A percentile compares a stretch with the other conserved stretches of the same genome.
Conservation (phyloP, 2,888 invertebrate species). For the Rutpela maculata region DNA sequence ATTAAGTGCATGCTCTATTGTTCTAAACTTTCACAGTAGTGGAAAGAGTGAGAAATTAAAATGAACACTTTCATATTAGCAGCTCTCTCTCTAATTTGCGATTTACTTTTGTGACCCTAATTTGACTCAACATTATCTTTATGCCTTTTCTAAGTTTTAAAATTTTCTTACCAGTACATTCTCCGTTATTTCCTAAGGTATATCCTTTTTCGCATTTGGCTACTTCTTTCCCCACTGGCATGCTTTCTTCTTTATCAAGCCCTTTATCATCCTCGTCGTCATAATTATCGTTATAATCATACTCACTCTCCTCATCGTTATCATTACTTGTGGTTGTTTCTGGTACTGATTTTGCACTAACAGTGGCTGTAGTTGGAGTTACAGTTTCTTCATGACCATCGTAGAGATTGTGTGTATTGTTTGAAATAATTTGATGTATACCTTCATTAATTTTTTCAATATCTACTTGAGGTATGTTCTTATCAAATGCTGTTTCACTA, state of each 20-base stretch:
- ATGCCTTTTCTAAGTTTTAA: constrained; percentile 42
- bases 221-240: constrained; percentile 32
- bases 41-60: too few species aligned
- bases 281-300: constrained; percentile 5
- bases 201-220: constrained; percentile 68
- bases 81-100: too few species aligned
- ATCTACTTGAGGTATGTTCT: constrained; percentile 16
- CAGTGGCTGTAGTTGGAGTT: background rate
- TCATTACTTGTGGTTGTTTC: constrained; percentile 5
- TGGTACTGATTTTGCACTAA: background rate
- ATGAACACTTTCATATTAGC: too few species aligned
- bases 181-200: constrained; percentile 72
- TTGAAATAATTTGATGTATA: constrained; percentile 32
- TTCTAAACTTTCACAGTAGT: too few species aligned
- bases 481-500: background rate
- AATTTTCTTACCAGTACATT: constrained; percentile 70
- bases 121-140: background rate
- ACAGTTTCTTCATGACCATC: constrained; percentile 6
- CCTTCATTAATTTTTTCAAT: constrained; percentile 20
- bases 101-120: background rate
- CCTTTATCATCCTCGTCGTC: constrained; percentile 46
- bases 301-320: constrained; percentile 22
- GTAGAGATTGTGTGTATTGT: constrained; percentile 10
- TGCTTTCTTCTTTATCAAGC: constrained; percentile 44
- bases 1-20: too few species aligned